Base-by-base conservation (phyloP, 2,888 invertebrate species). In the Amiota minor region DNA sequence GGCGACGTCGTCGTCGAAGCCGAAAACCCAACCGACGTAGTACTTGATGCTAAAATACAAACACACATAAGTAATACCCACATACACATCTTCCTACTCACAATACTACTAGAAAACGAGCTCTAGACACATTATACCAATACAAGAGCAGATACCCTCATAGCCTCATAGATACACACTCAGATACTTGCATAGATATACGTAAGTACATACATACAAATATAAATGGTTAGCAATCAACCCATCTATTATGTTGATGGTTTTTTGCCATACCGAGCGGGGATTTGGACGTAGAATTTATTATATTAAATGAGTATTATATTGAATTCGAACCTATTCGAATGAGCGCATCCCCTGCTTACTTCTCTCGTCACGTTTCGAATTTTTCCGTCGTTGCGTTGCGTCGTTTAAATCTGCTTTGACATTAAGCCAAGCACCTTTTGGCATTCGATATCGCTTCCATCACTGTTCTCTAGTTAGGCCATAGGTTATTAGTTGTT, bases 231-330 rank as follows among this genome's bases (percentile, higher is more conserved):
- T 53, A 56, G 49, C 53, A 55, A 73, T 76, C 74, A 82, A 77
- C 82, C 83, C 83, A 85, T 83, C 85, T 85, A 83, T 83, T 85
- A 85, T 80, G 84, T 83, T 35, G 35, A 35, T 35, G 35, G 35
- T 84, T 85, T 83, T 83, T 82, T 62, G 11, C 85, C 78, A 83
- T 85, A 80, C 80, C 78, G 78, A 81, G 79, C 80, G 76, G 75
- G 83, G 83, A 83, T 84, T 83, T 85, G 81, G 82, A 73, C 77
- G 82, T 79, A 80, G 85, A 83, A 83, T 83, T 83, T 83, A 83
- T 83, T 85, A 83, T 83, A 82, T 84, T 18, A n/a, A n/a, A n/a
- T 53, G 53, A 53, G 84, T 85, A 80, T 82, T 82, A 85, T 85
- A 82, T 84, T 77, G 81, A 85, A 84, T 81, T 73, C 70, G 76